phyloP scores from a whole-genome alignment of 1,140 invertebrate genomes.

The Leptonema lineaticorne region DNA sequence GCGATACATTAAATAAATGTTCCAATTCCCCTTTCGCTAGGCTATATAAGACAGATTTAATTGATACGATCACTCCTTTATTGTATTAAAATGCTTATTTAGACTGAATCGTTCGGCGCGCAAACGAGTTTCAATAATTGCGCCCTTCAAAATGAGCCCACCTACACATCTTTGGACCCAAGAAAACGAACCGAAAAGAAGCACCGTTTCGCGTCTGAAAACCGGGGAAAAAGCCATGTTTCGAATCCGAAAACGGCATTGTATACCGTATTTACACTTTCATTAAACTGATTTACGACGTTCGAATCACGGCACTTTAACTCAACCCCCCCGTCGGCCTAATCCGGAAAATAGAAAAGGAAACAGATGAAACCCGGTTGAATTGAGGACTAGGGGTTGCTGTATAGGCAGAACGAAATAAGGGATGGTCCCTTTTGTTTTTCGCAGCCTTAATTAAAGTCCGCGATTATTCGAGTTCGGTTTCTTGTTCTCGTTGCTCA shows the following conservation, averaged over 20 bases:
- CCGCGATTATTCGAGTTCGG: not conserved
- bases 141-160: not conserved
- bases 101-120: not conserved
- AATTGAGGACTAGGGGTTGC: not conserved
- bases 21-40: no score
- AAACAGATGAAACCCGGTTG: no score
- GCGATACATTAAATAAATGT: no score
- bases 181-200: not conserved
- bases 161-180: no score
- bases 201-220: not conserved
- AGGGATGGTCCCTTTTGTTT: not conserved
- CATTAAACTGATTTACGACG: constrained; percentile 13
- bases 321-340: no score
- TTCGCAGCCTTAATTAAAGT: constrained; percentile 4
- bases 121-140: constrained; percentile 5
- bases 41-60: no score
- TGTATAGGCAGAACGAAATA: no score
- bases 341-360: no score
- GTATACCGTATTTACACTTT: constrained; percentile 14
- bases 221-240: not conserved
- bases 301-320: not conserved
- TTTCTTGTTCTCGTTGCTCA: not conserved
- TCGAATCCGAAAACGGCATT: not conserved
- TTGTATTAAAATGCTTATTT: no score
- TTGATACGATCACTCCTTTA: no score